phyloP scores from a whole-genome alignment of 2,113 vertebrate genomes.

The Corynorhinus townsendii region DNA sequence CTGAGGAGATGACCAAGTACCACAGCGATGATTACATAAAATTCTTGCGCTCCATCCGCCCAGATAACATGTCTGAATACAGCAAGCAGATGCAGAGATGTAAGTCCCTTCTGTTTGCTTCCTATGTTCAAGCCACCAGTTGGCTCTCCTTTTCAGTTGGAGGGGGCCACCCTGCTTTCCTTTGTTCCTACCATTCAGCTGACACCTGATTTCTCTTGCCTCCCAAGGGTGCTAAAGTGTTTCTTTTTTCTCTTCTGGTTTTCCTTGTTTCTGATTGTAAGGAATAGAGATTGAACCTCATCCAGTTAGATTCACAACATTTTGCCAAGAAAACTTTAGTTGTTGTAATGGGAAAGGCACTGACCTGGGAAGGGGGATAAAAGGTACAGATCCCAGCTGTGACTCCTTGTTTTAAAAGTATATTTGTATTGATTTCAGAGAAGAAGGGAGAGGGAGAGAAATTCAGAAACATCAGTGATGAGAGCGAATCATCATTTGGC shows the following conservation, averaged over 20 bases:
- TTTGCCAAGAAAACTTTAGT: not conserved
- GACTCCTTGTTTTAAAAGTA: not conserved
- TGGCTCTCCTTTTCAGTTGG: not conserved
- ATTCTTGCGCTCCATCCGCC: slow-evolving; percentile 95
- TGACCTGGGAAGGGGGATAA: not conserved
- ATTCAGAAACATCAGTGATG: too few species aligned
- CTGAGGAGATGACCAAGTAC: slow-evolving; percentile 99
- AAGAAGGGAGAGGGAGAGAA: too few species aligned
- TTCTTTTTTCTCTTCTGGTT: slow-evolving; percentile 2
- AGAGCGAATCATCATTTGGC: too few species aligned
- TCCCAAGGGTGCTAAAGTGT: not conserved
- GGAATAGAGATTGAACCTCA: not conserved
- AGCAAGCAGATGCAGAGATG: slow-evolving; percentile 99
- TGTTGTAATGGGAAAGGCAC: not conserved
- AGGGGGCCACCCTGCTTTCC: not conserved
- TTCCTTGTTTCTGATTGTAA: slow-evolving; percentile 15
- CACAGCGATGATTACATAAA: slow-evolving; percentile 99
- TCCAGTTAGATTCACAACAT: not conserved
- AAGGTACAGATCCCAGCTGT: not conserved
- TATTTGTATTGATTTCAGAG: too few species aligned
- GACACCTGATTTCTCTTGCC: not conserved
- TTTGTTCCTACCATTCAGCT: not conserved
- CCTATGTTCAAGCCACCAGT: not conserved
- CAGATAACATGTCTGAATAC: slow-evolving; percentile 99
- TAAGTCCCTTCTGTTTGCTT: slow-evolving; percentile 76